Conservation (phyloP, 92 coral and sea anemone genomes). For the Galaxea fascicularis region DNA sequence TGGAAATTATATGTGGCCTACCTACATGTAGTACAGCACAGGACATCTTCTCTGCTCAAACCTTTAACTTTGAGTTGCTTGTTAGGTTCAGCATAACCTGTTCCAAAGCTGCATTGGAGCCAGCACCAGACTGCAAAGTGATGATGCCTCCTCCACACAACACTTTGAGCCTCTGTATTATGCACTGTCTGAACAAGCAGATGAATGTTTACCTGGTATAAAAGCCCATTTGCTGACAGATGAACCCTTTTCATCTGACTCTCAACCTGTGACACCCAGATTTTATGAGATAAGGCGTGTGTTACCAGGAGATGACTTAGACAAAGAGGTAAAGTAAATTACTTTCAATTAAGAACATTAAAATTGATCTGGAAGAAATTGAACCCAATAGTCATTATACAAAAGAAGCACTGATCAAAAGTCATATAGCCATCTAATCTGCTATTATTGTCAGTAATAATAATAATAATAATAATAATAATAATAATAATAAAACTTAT, state of each 20-base stretch:
- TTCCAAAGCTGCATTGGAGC: conserved; percentile 57
- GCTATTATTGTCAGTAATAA: too few relatives aligned
- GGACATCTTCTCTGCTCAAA: too few relatives aligned
- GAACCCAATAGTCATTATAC: too few relatives aligned
- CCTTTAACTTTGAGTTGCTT: background rate
- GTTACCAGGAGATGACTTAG: conserved; percentile 70
- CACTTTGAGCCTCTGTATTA: conserved; percentile 51
- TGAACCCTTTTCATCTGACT: conserved; percentile 46
- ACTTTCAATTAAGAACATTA: background rate
- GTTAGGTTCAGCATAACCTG: conserved; percentile 81
- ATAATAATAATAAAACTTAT: too few relatives aligned
- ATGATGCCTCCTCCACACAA: conserved; percentile 15
- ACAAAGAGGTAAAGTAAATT: conserved; percentile 56
- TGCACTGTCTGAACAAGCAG: conserved; percentile 65
- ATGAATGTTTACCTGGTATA: conserved; percentile 63
- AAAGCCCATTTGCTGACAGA: conserved; percentile 60
- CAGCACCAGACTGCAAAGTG: conserved; percentile 34
- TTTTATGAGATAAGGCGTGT: conserved; percentile 85
- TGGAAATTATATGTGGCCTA: too few relatives aligned
- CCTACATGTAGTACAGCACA: too few relatives aligned
- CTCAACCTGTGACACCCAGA: conserved; percentile 66
- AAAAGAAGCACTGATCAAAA: too few relatives aligned
- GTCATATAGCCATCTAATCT: too few relatives aligned
- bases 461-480: too few relatives aligned
- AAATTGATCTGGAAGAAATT: too few relatives aligned